These are phyloP conservation scores for Oithona nana DNA, from an alignment of 2,888 invertebrate species.

Conservation along the genomic window DNA sequence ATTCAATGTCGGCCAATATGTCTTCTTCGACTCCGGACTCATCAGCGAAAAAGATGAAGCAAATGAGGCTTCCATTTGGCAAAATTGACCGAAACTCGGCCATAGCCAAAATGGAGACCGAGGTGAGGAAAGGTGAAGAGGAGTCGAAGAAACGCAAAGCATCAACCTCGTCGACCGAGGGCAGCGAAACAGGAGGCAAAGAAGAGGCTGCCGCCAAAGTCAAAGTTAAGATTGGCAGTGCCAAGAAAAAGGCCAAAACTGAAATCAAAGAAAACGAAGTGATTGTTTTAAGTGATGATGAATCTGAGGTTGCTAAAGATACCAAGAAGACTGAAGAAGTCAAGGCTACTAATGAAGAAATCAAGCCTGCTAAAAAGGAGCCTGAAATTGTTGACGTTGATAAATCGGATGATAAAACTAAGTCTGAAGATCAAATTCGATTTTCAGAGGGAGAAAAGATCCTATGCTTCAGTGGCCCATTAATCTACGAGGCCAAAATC, in stretches of 20 bases:
- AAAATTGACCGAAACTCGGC: neutral
- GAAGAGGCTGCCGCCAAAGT: neutral
- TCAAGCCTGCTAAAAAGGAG: neutral
- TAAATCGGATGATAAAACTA: neutral
- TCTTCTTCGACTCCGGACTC: no score
- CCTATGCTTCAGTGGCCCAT: slow-evolving; percentile 82
- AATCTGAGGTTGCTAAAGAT: neutral
- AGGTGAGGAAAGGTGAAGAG: neutral
- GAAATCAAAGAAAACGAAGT: neutral
- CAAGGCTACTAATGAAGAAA: neutral
- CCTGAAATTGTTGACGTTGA: neutral
- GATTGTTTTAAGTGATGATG: no score
- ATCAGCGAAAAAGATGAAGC: slow-evolving; percentile 16
- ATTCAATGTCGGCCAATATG: no score
- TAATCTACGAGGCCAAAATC: slow-evolving; percentile 92
- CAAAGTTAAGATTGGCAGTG: neutral
- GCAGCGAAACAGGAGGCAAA: neutral
- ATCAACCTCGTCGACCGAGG: neutral
- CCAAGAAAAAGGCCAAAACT: neutral
- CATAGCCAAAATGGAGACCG: neutral
- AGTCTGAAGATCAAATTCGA: no score
- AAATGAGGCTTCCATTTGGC: slow-evolving; percentile 13
- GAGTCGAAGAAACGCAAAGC: neutral
- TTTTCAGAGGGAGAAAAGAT: slow-evolving; percentile 39
- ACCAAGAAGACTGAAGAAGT: neutral